Percentiles rank a stretch among this genome's conserved stretches.
phyloP scores from a whole-genome alignment of 23 tunicate species.

The Trididemnum miniatum region DNA sequence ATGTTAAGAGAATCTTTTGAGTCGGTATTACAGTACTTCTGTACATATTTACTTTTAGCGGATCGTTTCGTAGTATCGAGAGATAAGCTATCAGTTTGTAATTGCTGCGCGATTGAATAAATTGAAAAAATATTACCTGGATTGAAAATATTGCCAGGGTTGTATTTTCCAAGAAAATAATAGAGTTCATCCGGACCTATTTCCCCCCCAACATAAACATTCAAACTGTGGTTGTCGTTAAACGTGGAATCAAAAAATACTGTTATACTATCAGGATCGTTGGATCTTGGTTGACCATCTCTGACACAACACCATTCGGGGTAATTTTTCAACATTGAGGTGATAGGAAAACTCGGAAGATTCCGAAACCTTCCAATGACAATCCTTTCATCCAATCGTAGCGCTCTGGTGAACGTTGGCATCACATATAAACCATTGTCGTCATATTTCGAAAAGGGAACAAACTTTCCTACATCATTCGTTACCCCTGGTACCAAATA shows the following conservation, averaged over 20 bases:
- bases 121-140: constrained; percentile 29
- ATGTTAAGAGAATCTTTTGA: no score
- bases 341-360: constrained; percentile 17
- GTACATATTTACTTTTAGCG: no score
- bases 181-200: constrained; percentile 33
- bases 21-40: no score
- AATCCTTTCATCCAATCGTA: background rate
- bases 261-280: constrained; percentile 32
- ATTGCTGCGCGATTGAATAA: no score
- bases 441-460: constrained; percentile 29
- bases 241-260: constrained; percentile 5
- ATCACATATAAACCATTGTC: constrained; percentile 4
- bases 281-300: background rate
- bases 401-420: no score
- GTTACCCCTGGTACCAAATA: constrained; percentile 40
- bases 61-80: no score
- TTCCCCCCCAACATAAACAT: constrained; percentile 48
- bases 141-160: background rate
- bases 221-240: background rate
- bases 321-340: constrained; percentile 3
- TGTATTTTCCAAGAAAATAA: constrained; percentile 41
- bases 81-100: background rate
- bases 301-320: constrained; percentile 42
- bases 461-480: constrained; percentile 22
- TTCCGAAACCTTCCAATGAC: background rate